Conservation (phyloP, 1,140 invertebrate species). For the Hyles euphorbiae region DNA sequence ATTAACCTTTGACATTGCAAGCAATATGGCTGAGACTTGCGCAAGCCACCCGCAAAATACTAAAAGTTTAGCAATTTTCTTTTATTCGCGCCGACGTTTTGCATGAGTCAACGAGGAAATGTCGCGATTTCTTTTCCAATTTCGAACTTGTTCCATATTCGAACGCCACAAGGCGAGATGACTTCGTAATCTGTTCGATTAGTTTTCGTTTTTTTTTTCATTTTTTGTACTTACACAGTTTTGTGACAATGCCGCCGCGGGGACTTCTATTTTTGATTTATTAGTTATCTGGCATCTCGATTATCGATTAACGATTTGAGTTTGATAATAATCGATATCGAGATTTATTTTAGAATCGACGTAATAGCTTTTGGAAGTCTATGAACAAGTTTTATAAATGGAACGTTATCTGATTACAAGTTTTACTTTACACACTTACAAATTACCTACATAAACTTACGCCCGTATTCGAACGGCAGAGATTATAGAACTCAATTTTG, state of each 20-base stretch:
- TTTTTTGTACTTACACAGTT: conserved; percentile 4
- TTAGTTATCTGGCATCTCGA: background rate
- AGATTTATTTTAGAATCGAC: no score
- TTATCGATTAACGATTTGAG: background rate
- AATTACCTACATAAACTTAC: no score
- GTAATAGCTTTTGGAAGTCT: no score
- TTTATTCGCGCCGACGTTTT: conserved; percentile 35
- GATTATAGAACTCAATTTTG: no score
- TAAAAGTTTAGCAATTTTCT: conserved; percentile 40
- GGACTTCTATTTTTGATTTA: conserved; percentile 5
- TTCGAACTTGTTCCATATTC: conserved; percentile 35
- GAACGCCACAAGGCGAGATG: conserved; percentile 15
- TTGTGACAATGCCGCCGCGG: conserved; percentile 2
- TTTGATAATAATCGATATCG: no score
- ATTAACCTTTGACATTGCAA: no score
- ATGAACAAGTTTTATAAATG: no score
- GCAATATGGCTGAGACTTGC: no score
- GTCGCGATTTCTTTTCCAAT: conserved; percentile 34
- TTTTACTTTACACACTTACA: no score
- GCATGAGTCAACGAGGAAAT: conserved; percentile 27
- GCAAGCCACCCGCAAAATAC: conserved; percentile 15
- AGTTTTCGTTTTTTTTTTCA: conserved; percentile 13
- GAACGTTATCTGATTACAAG: no score
- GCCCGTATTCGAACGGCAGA: no score
- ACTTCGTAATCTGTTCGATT: conserved; percentile 22